Conservation (phyloP, 2,888 invertebrate genomes). For the Mesorhabditis spiculigera region DNA sequence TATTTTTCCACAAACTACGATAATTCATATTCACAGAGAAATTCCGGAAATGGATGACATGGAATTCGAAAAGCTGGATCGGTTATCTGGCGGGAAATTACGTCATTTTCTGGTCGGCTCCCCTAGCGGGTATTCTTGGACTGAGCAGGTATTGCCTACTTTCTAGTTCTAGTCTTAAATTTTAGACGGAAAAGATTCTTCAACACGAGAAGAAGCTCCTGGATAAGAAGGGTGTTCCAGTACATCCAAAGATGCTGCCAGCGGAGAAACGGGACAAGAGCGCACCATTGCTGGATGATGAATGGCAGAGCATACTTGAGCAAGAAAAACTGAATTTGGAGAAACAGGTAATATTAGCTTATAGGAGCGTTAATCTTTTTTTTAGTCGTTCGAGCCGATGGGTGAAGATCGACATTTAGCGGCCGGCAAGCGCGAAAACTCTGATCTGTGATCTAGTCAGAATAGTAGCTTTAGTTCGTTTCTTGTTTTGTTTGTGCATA, state of each 20-base stretch:
- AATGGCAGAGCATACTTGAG: background rate
- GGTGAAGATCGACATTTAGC: no score
- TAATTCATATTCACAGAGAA: conserved; percentile 25
- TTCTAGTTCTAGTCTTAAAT: background rate
- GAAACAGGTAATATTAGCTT: background rate
- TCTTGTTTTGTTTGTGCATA: no score
- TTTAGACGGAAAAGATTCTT: conserved; percentile 50
- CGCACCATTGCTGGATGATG: background rate
- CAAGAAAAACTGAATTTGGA: background rate
- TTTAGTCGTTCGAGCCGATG: no score
- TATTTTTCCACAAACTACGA: conserved; percentile 12
- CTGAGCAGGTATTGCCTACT: conserved; percentile 35
- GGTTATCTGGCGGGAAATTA: conserved; percentile 50
- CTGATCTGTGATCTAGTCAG: no score
- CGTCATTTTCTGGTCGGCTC: conserved; percentile 57
- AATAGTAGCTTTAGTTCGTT: no score
- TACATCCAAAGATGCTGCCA: conserved; percentile 53
- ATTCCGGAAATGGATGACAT: conserved; percentile 49
- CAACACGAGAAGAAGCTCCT: conserved; percentile 39
- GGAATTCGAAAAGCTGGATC: conserved; percentile 52
- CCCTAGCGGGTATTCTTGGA: conserved; percentile 57
- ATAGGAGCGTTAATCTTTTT: no score
- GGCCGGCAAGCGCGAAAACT: no score
- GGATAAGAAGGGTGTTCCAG: conserved; percentile 28
- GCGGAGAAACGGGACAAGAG: conserved; percentile 24